Evolutionary conservation across 2,113 vertebrate species (phyloP), one percentile per base, ranked within the genome.

Genomic region (Motacilla tschutschensis): DNA sequence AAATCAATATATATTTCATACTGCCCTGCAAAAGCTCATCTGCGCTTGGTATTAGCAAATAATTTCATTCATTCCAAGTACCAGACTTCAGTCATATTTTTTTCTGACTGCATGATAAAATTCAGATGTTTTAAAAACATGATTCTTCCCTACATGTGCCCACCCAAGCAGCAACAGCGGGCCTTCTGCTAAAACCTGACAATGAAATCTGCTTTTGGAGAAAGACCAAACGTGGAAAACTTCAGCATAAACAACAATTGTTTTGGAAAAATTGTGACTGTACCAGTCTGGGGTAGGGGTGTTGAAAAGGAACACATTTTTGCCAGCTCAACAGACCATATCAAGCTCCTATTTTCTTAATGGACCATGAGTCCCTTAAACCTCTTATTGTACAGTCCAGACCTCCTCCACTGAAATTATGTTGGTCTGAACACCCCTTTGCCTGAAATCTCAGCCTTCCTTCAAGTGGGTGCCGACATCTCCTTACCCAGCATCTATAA

Each of bases 181-280:
- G 71, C 67, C 66, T 93, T 87, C 78, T 91, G 44, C 83, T 95
- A 69, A 83, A 93, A 92, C 46, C 59, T 87, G 83, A 83, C 74
- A 70, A 83, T 55, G 54, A 89, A 69, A 71, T 84, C 69, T 70
- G 59, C 57, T 53, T 64, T 91, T 90, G 75, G 67, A 88, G 63
- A 86, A 76, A 64, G 44, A 92, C 12, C 60, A 87, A 87, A 60
- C 2, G 2, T 22, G 51, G 48, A 83, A 85, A 58, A 77, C 40
- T 85, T 83, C 3, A 71, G 48, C 6, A 10, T 46, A 77, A 93
- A 87, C 83, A 81, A 36, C 20, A 78, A 21, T 19, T 82, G 80
- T 35, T 93, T 85, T 62, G 85, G 62, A 88, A 91, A 91, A 90
- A 84, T 55, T 41, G 19, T 40, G 14, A 38, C 36, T 17, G 33